Evolutionary conservation across 2,797 vertebrate genomes (phyloP).

Genomic region (Syndactyla subalaris): DNA sequence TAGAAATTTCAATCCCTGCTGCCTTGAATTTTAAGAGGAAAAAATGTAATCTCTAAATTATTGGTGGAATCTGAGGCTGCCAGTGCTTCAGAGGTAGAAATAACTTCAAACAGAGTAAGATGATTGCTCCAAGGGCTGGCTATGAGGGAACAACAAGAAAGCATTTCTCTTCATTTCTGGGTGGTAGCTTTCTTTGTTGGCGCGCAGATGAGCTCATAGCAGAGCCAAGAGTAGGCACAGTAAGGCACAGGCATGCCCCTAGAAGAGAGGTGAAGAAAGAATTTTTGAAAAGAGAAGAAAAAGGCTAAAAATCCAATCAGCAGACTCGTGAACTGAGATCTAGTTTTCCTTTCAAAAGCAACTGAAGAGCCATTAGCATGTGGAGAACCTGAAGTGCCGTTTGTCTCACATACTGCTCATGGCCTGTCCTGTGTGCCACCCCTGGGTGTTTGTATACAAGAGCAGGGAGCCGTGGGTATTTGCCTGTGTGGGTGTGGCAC

Average conservation of each 20-base stretch:
- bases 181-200: background rate
- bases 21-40: background rate
- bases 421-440: background rate
- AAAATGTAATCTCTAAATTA: background rate
- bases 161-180: background rate
- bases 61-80: background rate
- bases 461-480: background rate
- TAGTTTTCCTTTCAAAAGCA: background rate
- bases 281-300: background rate
- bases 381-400: background rate
- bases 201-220: background rate
- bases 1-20: background rate
- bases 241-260: background rate
- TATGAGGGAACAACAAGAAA: background rate
- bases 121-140: background rate
- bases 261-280: background rate
- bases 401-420: background rate
- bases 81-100: background rate
- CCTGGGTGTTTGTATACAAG: background rate
- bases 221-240: background rate
- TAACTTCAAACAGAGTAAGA: background rate
- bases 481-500: background rate
- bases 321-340: background rate
- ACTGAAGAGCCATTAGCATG: background rate
- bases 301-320: background rate